These are phyloP conservation scores for Spodoptera frugiperda DNA, from an alignment of 1,140 invertebrate genomes.

Conservation along the genomic window DNA sequence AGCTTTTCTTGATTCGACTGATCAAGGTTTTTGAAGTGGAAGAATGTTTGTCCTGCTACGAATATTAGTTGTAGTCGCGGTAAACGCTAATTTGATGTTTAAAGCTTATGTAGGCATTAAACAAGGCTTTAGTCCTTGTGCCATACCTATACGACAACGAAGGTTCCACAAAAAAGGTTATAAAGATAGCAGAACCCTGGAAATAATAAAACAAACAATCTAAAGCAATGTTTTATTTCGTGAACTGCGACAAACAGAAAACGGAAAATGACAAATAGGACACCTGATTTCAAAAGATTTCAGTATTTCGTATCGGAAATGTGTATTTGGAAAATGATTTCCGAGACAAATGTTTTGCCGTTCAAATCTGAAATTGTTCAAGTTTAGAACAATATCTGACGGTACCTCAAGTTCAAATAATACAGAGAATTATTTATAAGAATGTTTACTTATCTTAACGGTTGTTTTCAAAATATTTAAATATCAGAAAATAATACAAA, in stretches of 20 bases:
- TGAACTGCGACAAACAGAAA: neutral
- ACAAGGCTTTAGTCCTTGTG: too few relatives aligned
- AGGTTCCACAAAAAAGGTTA: neutral
- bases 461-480: too few relatives aligned
- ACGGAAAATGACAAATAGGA: constrained; percentile 18
- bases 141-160: too few relatives aligned
- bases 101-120: too few relatives aligned
- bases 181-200: neutral
- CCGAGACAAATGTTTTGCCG: constrained; percentile 4
- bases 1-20: too few relatives aligned
- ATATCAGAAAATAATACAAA: too few relatives aligned
- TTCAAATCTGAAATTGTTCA: constrained; percentile 14
- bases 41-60: too few relatives aligned
- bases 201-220: neutral
- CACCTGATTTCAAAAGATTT: constrained; percentile 17
- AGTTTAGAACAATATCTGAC: constrained; percentile 20
- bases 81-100: too few relatives aligned
- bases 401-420: neutral
- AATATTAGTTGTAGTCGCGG: too few relatives aligned
- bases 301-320: constrained; percentile 26
- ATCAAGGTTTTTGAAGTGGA: too few relatives aligned
- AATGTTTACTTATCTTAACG: too few relatives aligned
- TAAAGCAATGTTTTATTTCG: neutral
- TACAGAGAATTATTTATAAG: neutral
- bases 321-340: constrained; percentile 1